Base-by-base conservation (phyloP, 1,140 invertebrate genomes). In the Berghia stephanieae region DNA sequence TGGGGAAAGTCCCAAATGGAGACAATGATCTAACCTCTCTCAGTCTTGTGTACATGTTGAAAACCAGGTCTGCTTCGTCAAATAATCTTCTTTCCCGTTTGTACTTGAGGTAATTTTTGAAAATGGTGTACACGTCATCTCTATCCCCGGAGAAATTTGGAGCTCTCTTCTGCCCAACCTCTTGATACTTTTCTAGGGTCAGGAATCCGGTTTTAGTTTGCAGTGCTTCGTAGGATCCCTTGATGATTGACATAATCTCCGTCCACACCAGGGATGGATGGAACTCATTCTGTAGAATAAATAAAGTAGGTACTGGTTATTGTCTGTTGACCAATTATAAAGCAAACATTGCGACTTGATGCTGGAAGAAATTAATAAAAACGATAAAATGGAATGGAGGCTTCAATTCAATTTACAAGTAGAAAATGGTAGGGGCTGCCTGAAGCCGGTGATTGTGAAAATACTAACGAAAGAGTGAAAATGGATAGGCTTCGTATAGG, bases 241-340 rank as follows among this genome's bases (percentile, higher is more conserved):
- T 84, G 60, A 87, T 86, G 68, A 87, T 86, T 16, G 86, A 87
- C 76, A 82, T 83, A 60, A 87, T 84, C 60, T 87, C 86, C 42
- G 81, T 86, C 86, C 86, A 87, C 5, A 86, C 81, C 34, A 86
- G 77, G 8, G 80, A 80, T 2, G 86, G 83, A 52, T 87, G 86
- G 55, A 81, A 86, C 8, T 78, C 79, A 46, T 77, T 70, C 43
- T 79, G 52, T 3, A 79, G 55, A 67, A 70, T 69, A 3, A 44
- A 70, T 44, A 16, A 3, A n/a, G n/a, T n/a, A n/a, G n/a, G n/a
- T n/a, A n/a, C n/a, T n/a, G n/a, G n/a, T n/a, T n/a, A n/a, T n/a
- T n/a, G n/a, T n/a, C n/a, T n/a, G n/a, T n/a, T n/a, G n/a, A n/a
- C n/a, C n/a, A n/a, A n/a, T n/a, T n/a, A n/a, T n/a, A n/a, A n/a